phyloP scores from a whole-genome alignment of 1,140 invertebrate genomes.

The Magallana gigas region DNA sequence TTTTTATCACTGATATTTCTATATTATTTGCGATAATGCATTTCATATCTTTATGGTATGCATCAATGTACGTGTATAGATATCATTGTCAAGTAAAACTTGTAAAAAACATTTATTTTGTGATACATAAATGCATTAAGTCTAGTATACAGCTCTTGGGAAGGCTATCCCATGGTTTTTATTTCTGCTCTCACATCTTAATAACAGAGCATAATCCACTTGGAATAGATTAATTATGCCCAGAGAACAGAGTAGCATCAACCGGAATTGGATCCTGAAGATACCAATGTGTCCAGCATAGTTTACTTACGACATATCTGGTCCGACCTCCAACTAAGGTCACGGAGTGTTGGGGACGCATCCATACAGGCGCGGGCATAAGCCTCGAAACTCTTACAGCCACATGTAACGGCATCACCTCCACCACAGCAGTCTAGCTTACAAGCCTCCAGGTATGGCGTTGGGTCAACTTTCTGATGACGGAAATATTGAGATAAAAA shows the following conservation, averaged over 20 bases:
- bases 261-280: too few relatives aligned
- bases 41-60: too few relatives aligned
- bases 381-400: conserved; percentile 87
- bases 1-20: too few relatives aligned
- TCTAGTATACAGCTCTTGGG: too few relatives aligned
- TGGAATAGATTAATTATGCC: too few relatives aligned
- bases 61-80: not conserved
- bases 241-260: too few relatives aligned
- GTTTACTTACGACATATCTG: conserved; percentile 87
- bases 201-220: too few relatives aligned
- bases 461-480: conserved; percentile 79
- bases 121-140: too few relatives aligned
- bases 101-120: not conserved
- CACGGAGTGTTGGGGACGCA: conserved; percentile 81
- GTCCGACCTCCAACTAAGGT: conserved; percentile 86
- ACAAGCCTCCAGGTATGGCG: conserved; percentile 83
- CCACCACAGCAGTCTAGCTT: conserved; percentile 86
- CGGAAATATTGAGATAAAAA: conserved; percentile 55
- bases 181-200: too few relatives aligned
- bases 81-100: not conserved
- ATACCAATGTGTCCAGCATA: too few relatives aligned
- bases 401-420: conserved; percentile 80
- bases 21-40: too few relatives aligned
- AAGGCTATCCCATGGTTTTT: too few relatives aligned
- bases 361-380: conserved; percentile 88